These are phyloP conservation scores for Thamnaconus septentrionalis DNA, from an alignment of 2,113 vertebrate species.

Conservation along the genomic window DNA sequence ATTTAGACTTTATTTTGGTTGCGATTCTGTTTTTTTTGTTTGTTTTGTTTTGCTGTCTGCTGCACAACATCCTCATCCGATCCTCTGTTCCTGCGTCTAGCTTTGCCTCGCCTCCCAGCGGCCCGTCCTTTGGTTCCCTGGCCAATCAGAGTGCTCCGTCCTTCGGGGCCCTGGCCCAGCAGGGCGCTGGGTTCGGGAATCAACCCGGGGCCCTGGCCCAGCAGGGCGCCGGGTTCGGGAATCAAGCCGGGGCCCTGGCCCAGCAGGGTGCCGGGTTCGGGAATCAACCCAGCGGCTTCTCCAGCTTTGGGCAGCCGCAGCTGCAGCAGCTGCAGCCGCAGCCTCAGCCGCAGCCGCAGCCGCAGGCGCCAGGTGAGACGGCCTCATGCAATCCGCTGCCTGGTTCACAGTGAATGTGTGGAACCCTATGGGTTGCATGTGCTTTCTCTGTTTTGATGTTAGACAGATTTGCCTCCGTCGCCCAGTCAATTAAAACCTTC, in stretches of 20 bases:
- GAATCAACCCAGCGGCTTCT: slow-evolving; percentile 79
- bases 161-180: slow-evolving; percentile 86
- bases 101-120: slow-evolving; percentile 81
- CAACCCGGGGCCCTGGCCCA: slow-evolving; percentile 54
- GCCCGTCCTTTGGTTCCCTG: slow-evolving; percentile 82
- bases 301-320: slow-evolving; percentile 82
- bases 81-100: slow-evolving; percentile 60
- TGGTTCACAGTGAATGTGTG: too few relatives aligned
- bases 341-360: too few relatives aligned
- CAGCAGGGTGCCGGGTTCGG: slow-evolving; percentile 83
- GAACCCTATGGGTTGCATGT: not conserved
- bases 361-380: too few relatives aligned
- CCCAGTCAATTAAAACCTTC: not conserved
- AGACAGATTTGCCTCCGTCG: not conserved
- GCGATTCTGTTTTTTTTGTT: too few relatives aligned
- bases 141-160: slow-evolving; percentile 83
- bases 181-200: slow-evolving; percentile 79
- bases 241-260: slow-evolving; percentile 81
- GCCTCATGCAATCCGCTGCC: too few relatives aligned
- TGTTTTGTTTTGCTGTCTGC: not conserved
- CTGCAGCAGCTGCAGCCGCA: slow-evolving; percentile 35
- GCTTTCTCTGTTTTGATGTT: not conserved
- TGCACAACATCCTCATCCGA: not conserved
- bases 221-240: slow-evolving; percentile 76
- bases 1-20: too few relatives aligned